Evolutionary conservation across 2,113 vertebrate genomes (phyloP).

Genomic region (Axis porcinus): DNA sequence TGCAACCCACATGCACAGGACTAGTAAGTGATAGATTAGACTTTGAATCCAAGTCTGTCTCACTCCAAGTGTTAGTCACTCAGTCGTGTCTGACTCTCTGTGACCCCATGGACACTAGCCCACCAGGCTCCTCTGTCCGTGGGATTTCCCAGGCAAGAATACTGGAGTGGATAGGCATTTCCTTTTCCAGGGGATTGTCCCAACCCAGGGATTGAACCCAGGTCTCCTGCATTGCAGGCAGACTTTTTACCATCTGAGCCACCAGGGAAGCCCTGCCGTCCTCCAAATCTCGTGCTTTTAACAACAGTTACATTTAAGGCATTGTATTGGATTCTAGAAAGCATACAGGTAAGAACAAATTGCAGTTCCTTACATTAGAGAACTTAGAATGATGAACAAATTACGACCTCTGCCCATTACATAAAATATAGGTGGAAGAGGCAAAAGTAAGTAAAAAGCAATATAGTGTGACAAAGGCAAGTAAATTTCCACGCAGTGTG

Average conservation of each 20-base stretch:
- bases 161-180: background rate
- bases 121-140: background rate
- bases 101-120: background rate
- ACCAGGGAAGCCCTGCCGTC: background rate
- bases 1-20: background rate
- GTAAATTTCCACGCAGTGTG: background rate
- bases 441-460: background rate
- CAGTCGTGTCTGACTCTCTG: background rate
- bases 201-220: background rate
- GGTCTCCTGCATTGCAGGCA: background rate
- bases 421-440: background rate
- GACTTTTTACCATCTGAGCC: background rate
- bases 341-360: background rate
- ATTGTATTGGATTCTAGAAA: background rate
- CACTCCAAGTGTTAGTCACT: background rate
- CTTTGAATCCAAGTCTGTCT: background rate
- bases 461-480: background rate
- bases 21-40: background rate
- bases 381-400: background rate
- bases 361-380: background rate
- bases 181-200: background rate
- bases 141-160: background rate
- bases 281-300: background rate
- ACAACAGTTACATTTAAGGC: background rate
- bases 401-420: background rate